Percentiles rank a stretch among this genome's conserved stretches.
phyloP scores from a whole-genome alignment of 2,888 invertebrate species.

The Drosophila sordidula region DNA sequence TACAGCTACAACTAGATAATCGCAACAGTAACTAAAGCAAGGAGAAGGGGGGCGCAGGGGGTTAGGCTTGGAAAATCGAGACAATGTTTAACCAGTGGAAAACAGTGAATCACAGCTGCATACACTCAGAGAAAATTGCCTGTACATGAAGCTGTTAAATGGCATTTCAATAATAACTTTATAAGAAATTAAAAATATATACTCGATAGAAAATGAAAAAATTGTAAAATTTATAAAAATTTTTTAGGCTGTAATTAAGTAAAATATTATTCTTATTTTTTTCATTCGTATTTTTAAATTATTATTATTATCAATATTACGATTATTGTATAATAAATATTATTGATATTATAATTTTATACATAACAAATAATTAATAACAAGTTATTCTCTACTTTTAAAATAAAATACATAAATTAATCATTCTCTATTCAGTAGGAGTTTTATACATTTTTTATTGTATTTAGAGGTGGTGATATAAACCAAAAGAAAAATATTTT shows the following conservation, averaged over 20 bases:
- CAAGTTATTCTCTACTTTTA: too few species aligned
- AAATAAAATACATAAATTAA: too few species aligned
- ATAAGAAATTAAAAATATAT: neutral
- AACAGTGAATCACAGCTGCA: slow-evolving; percentile 64
- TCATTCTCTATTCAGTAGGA: too few species aligned
- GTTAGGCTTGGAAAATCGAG: slow-evolving; percentile 32
- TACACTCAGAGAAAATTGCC: slow-evolving; percentile 40
- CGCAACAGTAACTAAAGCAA: slow-evolving; percentile 42
- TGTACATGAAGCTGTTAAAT: slow-evolving; percentile 6
- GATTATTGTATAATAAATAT: too few species aligned
- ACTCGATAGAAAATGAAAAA: neutral
- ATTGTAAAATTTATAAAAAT: neutral
- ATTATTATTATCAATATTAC: too few species aligned
- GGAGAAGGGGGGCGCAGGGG: neutral
- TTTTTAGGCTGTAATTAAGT: neutral
- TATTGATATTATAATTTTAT: too few species aligned
- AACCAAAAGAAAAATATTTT: too few species aligned
- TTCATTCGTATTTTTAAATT: too few species aligned
- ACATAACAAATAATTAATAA: too few species aligned
- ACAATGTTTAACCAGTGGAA: slow-evolving; percentile 60
- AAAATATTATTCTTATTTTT: neutral
- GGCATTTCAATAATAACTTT: neutral
- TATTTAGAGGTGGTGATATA: too few species aligned
- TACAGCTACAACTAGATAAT: slow-evolving; percentile 55
- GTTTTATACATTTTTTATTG: too few species aligned